Evolutionary conservation across 2,888 invertebrate species (phyloP).

Genomic region (Epinotia nisella): DNA sequence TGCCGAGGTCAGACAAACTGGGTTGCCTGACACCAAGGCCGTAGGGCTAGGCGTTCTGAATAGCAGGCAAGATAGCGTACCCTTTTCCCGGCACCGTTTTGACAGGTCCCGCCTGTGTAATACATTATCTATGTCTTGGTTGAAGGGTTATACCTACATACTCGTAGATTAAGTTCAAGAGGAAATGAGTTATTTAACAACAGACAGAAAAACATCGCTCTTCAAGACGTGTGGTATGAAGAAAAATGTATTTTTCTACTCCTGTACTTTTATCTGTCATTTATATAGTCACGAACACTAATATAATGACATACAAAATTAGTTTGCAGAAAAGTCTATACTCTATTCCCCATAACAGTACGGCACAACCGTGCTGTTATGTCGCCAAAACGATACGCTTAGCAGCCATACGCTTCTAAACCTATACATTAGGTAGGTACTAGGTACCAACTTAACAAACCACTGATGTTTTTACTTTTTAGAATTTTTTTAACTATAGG

Average conservation of each 20-base stretch:
- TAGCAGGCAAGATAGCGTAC: constrained; percentile 13
- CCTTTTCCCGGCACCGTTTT: constrained; percentile 30
- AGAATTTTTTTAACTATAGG: too few species aligned
- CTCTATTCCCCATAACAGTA: too few species aligned
- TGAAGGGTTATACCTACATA: background rate
- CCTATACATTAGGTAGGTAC: too few species aligned
- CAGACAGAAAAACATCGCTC: background rate
- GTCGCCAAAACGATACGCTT: too few species aligned
- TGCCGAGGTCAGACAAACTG: background rate
- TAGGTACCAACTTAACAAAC: too few species aligned
- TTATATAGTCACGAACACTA: too few species aligned
- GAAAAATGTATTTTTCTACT: background rate
- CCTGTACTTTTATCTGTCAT: too few species aligned
- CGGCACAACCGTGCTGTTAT: too few species aligned
- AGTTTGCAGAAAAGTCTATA: too few species aligned
- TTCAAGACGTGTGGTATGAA: background rate
- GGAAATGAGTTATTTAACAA: background rate
- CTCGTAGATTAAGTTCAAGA: background rate
- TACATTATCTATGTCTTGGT: constrained; percentile 26
- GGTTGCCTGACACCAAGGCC: background rate
- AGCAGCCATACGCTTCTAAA: too few species aligned
- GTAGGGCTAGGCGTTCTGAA: background rate
- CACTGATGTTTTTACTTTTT: too few species aligned
- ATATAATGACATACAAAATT: too few species aligned
- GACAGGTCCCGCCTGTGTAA: constrained; percentile 17